Percentiles rank a stretch among this genome's conserved stretches.
Conservation (phyloP, 2,888 invertebrate species). For the Pseudococcus viburni region DNA sequence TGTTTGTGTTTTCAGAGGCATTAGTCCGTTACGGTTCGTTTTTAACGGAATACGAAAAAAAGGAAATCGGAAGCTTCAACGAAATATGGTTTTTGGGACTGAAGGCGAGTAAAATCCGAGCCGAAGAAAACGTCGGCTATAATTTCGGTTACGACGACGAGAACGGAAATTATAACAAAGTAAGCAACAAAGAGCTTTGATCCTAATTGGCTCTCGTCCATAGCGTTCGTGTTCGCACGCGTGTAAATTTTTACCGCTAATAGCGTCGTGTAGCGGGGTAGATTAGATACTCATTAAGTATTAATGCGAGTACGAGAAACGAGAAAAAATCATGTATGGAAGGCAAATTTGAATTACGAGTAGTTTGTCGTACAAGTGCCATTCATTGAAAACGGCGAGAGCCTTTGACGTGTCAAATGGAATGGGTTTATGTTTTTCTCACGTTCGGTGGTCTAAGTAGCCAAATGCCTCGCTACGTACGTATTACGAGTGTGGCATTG, state of each 20-base stretch:
- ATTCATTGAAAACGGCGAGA: too few species aligned
- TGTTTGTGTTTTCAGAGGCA: slow-evolving; percentile 77
- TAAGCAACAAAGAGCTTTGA: slow-evolving; percentile 71
- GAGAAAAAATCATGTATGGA: too few species aligned
- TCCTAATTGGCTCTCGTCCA: neutral
- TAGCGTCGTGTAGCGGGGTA: neutral
- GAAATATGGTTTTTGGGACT: slow-evolving; percentile 95
- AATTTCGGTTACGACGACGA: slow-evolving; percentile 94
- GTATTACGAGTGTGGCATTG: too few species aligned
- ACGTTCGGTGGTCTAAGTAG: too few species aligned
- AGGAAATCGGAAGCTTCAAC: slow-evolving; percentile 91
- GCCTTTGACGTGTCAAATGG: too few species aligned
- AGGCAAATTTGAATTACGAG: too few species aligned
- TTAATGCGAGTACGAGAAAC: too few species aligned
- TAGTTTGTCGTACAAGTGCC: too few species aligned
- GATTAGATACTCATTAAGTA: neutral
- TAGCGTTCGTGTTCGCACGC: neutral
- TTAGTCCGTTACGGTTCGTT: slow-evolving; percentile 86
- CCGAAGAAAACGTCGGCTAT: slow-evolving; percentile 83
- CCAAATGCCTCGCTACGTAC: too few species aligned
- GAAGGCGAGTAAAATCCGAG: slow-evolving; percentile 88
- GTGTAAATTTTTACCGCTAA: neutral
- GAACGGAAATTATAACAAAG: slow-evolving; percentile 95
- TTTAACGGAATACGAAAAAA: slow-evolving; percentile 90
- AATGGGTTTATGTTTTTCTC: too few species aligned